Conservation (phyloP, 2,797 vertebrate species). For the Channa striata region DNA sequence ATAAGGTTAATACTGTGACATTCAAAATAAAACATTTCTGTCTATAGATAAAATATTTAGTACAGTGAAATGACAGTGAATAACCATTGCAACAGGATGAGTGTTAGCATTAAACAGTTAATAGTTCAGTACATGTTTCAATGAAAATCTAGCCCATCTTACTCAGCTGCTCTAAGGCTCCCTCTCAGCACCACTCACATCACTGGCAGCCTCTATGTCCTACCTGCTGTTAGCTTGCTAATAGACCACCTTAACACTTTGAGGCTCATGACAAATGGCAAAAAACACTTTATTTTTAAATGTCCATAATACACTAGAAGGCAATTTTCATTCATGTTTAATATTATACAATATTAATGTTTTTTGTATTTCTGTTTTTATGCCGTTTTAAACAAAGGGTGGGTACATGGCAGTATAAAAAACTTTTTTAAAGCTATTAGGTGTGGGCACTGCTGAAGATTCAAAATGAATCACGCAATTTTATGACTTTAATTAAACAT, state of each 20-base stretch:
- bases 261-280: conserved; percentile 82
- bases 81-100: conserved; percentile 83
- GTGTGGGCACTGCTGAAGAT: too few species aligned
- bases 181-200: conserved; percentile 56
- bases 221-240: conserved; percentile 63
- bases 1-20: conserved; percentile 86
- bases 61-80: conserved; percentile 84
- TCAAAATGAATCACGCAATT: too few species aligned
- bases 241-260: conserved; percentile 49
- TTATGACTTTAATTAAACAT: too few species aligned
- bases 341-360: background rate
- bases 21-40: conserved; percentile 84
- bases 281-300: background rate
- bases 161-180: conserved; percentile 63
- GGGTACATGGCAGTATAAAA: too few species aligned
- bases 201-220: conserved; percentile 61
- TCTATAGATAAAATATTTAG: conserved; percentile 77
- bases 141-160: conserved; percentile 65
- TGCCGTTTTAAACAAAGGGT: too few species aligned
- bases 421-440: too few species aligned
- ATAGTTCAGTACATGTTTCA: conserved; percentile 78
- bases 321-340: background rate
- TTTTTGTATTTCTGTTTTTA: background rate
- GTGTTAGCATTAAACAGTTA: conserved; percentile 82
- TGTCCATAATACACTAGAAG: background rate